These are phyloP conservation scores for Apostichopus parvimensis DNA, from an alignment of 35 echinoderm and acorn worm species.

Conservation along the genomic window DNA sequence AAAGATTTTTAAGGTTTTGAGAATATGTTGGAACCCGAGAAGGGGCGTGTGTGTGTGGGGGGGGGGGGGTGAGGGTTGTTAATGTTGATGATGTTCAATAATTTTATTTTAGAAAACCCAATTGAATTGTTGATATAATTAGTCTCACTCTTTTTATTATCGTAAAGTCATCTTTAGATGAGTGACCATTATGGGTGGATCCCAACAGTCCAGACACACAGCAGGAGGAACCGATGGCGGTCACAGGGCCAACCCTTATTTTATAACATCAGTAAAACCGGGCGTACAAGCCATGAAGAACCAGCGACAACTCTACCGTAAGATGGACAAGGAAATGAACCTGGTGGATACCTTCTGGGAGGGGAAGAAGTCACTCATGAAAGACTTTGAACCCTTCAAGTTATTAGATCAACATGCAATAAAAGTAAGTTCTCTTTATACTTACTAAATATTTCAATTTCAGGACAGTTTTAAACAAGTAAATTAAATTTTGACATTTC, in stretches of 20 bases:
- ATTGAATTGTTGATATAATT: no score
- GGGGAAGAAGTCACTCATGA: background rate
- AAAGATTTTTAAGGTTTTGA: no score
- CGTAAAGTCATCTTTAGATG: no score
- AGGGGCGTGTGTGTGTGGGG: no score
- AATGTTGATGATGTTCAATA: no score
- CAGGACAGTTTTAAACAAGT: no score
- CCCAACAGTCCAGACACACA: background rate
- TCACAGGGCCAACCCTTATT: background rate
- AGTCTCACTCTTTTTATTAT: no score
- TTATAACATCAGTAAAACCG: slow-evolving; percentile 5
- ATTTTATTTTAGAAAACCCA: no score
- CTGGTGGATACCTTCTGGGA: slow-evolving; percentile 22
- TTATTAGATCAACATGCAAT: slow-evolving; percentile 7
- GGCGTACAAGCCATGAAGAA: slow-evolving; percentile 4
- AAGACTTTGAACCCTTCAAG: background rate
- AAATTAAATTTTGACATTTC: no score
- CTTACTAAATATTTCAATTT: background rate
- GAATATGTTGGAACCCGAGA: no score
- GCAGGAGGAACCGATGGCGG: background rate
- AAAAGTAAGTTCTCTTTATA: background rate
- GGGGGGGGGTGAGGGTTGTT: no score
- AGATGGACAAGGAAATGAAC: slow-evolving; percentile 26
- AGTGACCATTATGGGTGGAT: background rate
- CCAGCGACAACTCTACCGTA: background rate